Conservation (phyloP, 2,797 vertebrate genomes). For the Malacoctenus gilli region DNA sequence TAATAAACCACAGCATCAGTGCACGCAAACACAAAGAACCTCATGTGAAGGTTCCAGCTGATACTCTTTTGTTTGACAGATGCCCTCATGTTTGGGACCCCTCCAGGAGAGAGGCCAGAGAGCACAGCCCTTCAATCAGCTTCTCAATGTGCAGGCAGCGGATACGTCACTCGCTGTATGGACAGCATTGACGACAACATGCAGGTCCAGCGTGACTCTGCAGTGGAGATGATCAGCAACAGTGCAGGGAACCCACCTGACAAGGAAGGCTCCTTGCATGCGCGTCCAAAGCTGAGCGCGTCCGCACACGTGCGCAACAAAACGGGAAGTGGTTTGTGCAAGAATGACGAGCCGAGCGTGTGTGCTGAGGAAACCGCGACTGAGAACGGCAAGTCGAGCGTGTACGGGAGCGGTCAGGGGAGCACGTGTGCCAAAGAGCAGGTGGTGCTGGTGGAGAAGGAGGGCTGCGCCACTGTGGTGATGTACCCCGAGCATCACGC, state of each 20-base stretch:
- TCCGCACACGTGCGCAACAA: too few relatives aligned
- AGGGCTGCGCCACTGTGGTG: conserved; percentile 84
- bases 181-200: too few relatives aligned
- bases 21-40: too few relatives aligned
- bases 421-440: conserved; percentile 67
- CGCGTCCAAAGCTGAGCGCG: too few relatives aligned
- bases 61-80: too few relatives aligned
- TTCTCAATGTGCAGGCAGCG: too few relatives aligned
- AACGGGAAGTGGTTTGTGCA: too few relatives aligned
- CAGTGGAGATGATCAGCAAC: not conserved
- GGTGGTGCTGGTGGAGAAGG: conserved; percentile 84
- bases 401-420: conserved; percentile 1
- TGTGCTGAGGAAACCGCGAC: conserved; percentile 9
- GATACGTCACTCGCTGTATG: conserved; percentile 13
- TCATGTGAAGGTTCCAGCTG: too few relatives aligned
- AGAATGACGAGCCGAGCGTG: too few relatives aligned
- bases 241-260: not conserved
- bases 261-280: too few relatives aligned
- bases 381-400: conserved; percentile 4
- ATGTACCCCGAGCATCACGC: conserved; percentile 82
- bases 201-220: conserved; percentile 4
- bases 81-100: too few relatives aligned
- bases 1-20: not conserved
- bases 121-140: conserved; percentile 20
- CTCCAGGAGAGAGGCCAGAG: conserved; percentile 40